Conservation (phyloP, 1,140 invertebrate species). For the Thaumatotibia leucotreta region DNA sequence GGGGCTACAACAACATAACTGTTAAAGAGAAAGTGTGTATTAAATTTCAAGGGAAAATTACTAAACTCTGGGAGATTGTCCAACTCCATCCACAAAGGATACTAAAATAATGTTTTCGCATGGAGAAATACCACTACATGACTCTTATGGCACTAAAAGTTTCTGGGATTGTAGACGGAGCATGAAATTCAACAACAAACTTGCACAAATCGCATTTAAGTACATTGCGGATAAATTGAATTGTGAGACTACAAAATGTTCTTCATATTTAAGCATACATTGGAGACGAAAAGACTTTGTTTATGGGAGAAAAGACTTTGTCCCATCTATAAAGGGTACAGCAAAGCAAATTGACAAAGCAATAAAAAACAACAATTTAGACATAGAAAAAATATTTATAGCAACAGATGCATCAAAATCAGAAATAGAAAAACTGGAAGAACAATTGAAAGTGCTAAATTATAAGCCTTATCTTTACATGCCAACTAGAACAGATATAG, state of each 20-base stretch:
- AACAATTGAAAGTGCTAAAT: constrained; percentile 39
- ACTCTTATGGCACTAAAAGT: constrained; percentile 86
- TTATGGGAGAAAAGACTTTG: constrained; percentile 79
- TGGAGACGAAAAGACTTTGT: constrained; percentile 91
- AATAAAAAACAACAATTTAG: constrained; percentile 73
- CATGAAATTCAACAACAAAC: constrained; percentile 89
- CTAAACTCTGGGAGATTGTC: constrained; percentile 79
- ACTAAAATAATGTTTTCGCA: constrained; percentile 87
- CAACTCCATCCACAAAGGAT: constrained; percentile 48
- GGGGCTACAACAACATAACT: constrained; percentile 79
- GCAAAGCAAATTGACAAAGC: constrained; percentile 82
- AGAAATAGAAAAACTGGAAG: constrained; percentile 75
- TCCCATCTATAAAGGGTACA: constrained; percentile 84
- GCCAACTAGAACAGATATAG: constrained; percentile 71
- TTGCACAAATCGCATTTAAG: constrained; percentile 83
- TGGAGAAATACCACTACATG: constrained; percentile 93
- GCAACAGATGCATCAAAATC: constrained; percentile 85
- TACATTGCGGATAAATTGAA: constrained; percentile 84
- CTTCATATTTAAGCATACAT: constrained; percentile 89
- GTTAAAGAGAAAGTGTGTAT: constrained; percentile 84
- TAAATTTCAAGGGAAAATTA: constrained; percentile 89
- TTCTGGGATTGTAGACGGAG: constrained; percentile 94
- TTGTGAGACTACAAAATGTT: constrained; percentile 81
- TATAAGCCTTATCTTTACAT: constrained; percentile 49
- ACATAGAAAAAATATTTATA: constrained; percentile 85